Evolutionary conservation across 2,888 invertebrate genomes (phyloP), one percentile per base, ranked within the genome.

Genomic region (Plusia festucae): DNA sequence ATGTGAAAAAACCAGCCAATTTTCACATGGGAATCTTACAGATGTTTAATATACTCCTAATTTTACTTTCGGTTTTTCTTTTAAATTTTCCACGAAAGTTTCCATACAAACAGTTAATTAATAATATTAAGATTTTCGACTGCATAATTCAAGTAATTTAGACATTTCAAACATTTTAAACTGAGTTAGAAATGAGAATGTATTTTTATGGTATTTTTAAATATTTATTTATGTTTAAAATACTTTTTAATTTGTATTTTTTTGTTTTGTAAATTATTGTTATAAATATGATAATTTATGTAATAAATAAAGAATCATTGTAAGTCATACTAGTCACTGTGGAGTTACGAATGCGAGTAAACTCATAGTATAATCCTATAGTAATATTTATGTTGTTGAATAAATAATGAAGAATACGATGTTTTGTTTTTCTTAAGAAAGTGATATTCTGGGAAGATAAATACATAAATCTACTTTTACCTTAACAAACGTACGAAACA

Each of bases 1-100:
- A 84, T 88, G 88, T 90, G 90, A 89, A 90, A 90, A 84, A 78
- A 66, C 90, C 91, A 91, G 91, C 92, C 91, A 85, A 85, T 90
- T 90, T 91, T 90, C 88, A 90, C 85, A 88, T 82, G 88, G 78
- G 85, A 89, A 87, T 81, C 76, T 71, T 46, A 49, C 20, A 30
- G 7, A 15, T 11, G 3, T 57, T 59, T 59, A 27, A 34, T 32
- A 56, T 1, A 5, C 18, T 3, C 0, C 20, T 53, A 51, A 1
- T 1, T 27, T n/a, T 8, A n/a, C n/a, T n/a, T n/a, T n/a, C n/a
- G n/a, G n/a, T 16, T 16, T 32, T 60, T 40, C 30, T 30, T 53
- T 59, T 53, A 15, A 24, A 0, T 54, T 60, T 81, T 76, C 82
- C 79, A 78, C 81, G 79, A 53, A 68, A 79, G 51, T 83, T 82